phyloP scores from a whole-genome alignment of 2,113 vertebrate genomes.

The Clarias magur region DNA sequence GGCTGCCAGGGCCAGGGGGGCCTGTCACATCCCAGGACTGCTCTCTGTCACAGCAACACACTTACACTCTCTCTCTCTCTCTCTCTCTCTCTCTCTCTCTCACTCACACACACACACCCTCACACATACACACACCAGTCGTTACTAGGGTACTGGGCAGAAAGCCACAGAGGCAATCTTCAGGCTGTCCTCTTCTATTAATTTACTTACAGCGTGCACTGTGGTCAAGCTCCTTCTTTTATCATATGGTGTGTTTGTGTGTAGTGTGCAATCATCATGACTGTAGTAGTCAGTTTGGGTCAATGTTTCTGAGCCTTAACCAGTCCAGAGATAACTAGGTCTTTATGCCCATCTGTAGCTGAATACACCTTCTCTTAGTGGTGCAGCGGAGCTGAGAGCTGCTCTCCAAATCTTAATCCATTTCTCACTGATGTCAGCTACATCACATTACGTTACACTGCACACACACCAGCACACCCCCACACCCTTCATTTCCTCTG shows the following conservation, averaged over 20 bases:
- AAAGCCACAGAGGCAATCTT: slow-evolving; percentile 77
- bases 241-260: slow-evolving; percentile 57
- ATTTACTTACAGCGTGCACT: slow-evolving; percentile 81
- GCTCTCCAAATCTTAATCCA: slow-evolving; percentile 74
- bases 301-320: neutral
- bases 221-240: slow-evolving; percentile 70
- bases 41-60: slow-evolving; percentile 78
- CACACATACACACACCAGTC: slow-evolving; percentile 39
- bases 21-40: slow-evolving; percentile 78
- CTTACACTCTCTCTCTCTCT: slow-evolving; percentile 68
- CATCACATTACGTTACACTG: slow-evolving; percentile 42
- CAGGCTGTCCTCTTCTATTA: slow-evolving; percentile 86
- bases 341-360: slow-evolving; percentile 1
- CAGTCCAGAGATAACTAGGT: slow-evolving; percentile 3
- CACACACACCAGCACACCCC: slow-evolving; percentile 36
- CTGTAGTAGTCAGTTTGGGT: slow-evolving; percentile 28
- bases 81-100: slow-evolving; percentile 63
- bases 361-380: slow-evolving; percentile 41
- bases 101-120: slow-evolving; percentile 51
- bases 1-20: slow-evolving; percentile 68
- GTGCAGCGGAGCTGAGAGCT: slow-evolving; percentile 72
- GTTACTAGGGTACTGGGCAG: slow-evolving; percentile 73
- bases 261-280: slow-evolving; percentile 31
- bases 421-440: slow-evolving; percentile 73
- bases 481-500: slow-evolving; percentile 56